A percentile compares a stretch with the other conserved stretches of the same genome.
Conservation (phyloP, 2,888 invertebrate species). For the Chelonus formosanus region DNA sequence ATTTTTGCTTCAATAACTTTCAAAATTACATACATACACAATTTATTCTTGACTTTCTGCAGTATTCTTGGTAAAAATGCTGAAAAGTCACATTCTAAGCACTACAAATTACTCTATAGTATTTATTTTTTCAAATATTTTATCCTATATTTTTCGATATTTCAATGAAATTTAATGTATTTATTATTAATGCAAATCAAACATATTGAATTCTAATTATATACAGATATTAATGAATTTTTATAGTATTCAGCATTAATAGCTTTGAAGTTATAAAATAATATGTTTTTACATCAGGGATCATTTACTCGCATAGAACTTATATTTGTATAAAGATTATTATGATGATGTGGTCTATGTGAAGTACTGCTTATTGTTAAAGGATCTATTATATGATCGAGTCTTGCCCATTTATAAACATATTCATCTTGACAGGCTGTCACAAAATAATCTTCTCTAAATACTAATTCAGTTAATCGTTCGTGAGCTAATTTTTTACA, state of each 20-base stretch:
- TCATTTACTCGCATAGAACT: constrained; percentile 62
- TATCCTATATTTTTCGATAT: not conserved
- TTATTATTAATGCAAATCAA: not conserved
- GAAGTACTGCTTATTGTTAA: constrained; percentile 63
- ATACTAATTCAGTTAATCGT: constrained; percentile 91
- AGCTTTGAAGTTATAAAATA: constrained; percentile 45
- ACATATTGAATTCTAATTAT: not conserved
- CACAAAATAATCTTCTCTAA: constrained; percentile 93
- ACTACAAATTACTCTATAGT: no score
- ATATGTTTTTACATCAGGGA: constrained; percentile 60
- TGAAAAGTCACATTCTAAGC: no score
- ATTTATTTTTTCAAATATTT: no score
- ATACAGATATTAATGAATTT: constrained; percentile 45
- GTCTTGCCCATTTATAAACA: constrained; percentile 98
- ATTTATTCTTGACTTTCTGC: no score
- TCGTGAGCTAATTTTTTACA: constrained; percentile 99
- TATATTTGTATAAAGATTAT: constrained; percentile 59
- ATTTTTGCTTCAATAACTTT: no score
- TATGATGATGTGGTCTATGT: constrained; percentile 63
- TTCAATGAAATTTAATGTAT: not conserved
- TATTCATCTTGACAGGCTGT: constrained; percentile 99
- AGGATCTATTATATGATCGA: constrained; percentile 71
- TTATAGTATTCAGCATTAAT: constrained; percentile 29
- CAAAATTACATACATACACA: no score
- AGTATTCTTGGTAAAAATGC: no score